Evolutionary conservation across 2,797 vertebrate species (phyloP).

Genomic region (Acropternis orthonyx): DNA sequence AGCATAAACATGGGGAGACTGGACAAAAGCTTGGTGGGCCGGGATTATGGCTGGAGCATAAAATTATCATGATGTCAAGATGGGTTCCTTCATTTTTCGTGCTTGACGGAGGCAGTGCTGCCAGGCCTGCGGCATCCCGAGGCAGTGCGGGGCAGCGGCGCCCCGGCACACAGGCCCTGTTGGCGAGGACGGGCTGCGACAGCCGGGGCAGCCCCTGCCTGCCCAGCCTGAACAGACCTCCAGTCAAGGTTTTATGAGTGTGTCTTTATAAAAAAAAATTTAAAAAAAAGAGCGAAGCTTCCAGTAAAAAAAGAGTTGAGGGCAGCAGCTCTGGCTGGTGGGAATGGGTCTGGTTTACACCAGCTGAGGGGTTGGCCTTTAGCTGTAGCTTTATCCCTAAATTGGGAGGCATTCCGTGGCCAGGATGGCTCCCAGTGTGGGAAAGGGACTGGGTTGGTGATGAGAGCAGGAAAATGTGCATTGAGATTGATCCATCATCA

Average conservation of each 20-base stretch:
- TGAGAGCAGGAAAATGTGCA: rapidly evolving
- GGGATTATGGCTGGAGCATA: neutral
- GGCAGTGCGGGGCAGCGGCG: neutral
- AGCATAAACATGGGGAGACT: neutral
- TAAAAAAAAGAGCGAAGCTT: neutral
- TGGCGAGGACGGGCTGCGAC: rapidly evolving
- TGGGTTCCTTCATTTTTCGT: neutral
- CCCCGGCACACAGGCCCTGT: neutral
- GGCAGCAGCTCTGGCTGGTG: neutral
- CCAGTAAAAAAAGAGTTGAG: neutral
- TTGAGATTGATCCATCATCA: rapidly evolving
- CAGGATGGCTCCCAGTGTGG: rapidly evolving
- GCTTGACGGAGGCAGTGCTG: neutral
- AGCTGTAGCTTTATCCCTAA: neutral
- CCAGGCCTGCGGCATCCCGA: neutral
- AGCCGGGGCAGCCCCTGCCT: neutral
- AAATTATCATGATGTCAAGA: neutral
- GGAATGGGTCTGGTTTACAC: neutral
- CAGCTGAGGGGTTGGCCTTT: neutral
- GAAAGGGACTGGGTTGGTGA: neutral
- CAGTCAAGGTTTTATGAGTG: neutral
- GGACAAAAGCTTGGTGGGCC: neutral
- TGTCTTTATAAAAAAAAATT: neutral
- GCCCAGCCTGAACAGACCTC: neutral
- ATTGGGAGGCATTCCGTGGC: neutral